These are phyloP conservation scores for Daubentonia madagascariensis DNA, from an alignment of 2,113 vertebrate species.

Conservation along the genomic window DNA sequence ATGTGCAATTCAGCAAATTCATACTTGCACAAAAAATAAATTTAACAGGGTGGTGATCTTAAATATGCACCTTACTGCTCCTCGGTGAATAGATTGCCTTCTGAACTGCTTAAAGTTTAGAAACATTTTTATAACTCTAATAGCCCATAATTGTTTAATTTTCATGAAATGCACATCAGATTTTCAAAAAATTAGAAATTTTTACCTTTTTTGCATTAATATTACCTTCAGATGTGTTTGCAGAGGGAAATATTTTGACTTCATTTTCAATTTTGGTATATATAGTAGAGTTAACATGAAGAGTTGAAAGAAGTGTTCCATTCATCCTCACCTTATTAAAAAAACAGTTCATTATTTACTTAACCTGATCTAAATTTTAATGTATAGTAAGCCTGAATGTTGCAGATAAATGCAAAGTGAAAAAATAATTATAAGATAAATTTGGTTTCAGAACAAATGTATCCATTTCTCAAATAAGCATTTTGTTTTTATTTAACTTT, in stretches of 20 bases:
- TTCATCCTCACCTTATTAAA: background rate
- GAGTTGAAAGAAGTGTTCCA: background rate
- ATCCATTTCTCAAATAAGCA: background rate
- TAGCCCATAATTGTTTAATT: background rate
- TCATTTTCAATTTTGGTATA: background rate
- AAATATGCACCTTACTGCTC: background rate
- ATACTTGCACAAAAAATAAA: background rate
- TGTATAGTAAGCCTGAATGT: background rate
- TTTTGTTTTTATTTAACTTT: slow-evolving; percentile 8
- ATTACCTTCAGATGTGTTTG: background rate
- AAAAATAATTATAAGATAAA: background rate
- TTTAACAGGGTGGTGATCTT: background rate
- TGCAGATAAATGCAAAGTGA: background rate
- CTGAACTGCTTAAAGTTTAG: background rate
- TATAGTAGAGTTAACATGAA: background rate
- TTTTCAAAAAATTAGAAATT: background rate
- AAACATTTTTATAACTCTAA: background rate
- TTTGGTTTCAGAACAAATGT: background rate
- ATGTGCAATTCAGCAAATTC: background rate
- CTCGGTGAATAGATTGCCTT: background rate
- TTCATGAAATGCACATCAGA: background rate
- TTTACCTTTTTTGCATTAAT: background rate
- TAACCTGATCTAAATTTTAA: background rate
- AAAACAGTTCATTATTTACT: background rate
- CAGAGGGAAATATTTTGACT: background rate